Base-by-base conservation (phyloP, 1,140 invertebrate genomes). In the Leptoteleia sp. region DNA sequence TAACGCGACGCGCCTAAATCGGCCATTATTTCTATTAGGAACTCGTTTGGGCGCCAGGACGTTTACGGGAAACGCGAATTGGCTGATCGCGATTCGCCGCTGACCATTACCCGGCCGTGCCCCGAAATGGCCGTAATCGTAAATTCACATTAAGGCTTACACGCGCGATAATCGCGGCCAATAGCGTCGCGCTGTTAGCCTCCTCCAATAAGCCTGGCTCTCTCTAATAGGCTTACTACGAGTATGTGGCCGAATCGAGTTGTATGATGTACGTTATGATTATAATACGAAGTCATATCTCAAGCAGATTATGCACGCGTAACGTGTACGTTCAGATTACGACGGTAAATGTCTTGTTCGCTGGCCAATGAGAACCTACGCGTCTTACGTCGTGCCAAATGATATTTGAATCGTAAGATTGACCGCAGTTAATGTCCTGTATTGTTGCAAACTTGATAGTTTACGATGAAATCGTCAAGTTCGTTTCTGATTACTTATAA, bases 71-170 rank as follows among this genome's bases (percentile, higher is more conserved):
- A 48, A 71, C 38, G 70, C 65, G 59, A 65, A 70, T 65, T 65
- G 37, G 59, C 57, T 68, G 57, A 79, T 79, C 76, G 64, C 50
- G 45, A 62, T 43, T 67, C 54, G 45, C 6, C 59, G 11, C 4
- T 38, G 37, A 25, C 22, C 62, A 68, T 76, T 76, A 70, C 27
- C n/a, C 29, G 47, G 38, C 19, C 55, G 47, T 47, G 45, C 15
- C 7, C 11, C 40, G 43, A 71, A 73, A 68, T 52, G 42, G 50
- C 38, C 50, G 64, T 71, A 73, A 65, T 61, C 64, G 64, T 79
- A 79, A 79, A 79, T 79, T 79, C 70, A 68, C 64, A 73, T 79
- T 79, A 70, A 79, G 52, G 57, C 57, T 79, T 79, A 73, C 70
- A 79, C 64, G 59, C 62, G 40, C 31, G 64, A 68, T 79, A 79